These are phyloP conservation scores for Podarcis cretensis DNA, from an alignment of 2,113 vertebrate species.

Conservation along the genomic window DNA sequence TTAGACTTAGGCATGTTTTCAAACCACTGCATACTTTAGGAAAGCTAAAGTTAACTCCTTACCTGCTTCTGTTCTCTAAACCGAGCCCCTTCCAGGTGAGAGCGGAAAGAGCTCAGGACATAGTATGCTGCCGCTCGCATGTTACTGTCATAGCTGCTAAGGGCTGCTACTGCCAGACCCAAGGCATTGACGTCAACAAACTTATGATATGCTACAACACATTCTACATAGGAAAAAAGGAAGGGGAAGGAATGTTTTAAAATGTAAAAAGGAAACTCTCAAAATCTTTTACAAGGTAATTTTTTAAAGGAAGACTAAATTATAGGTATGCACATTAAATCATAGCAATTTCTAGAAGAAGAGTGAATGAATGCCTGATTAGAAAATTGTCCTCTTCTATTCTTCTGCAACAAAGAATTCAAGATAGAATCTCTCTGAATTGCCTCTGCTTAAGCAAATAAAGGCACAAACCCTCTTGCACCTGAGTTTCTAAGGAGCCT, in stretches of 20 bases:
- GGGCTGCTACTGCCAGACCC: constrained; percentile 83
- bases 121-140: constrained; percentile 86
- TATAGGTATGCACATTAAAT: not conserved
- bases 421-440: not conserved
- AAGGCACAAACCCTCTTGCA: not conserved
- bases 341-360: not conserved
- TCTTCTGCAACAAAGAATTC: not conserved
- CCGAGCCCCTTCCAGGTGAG: constrained; percentile 87
- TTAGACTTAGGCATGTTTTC: not conserved
- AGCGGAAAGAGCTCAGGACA: constrained; percentile 85
- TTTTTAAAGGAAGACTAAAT: not conserved
- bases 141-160: constrained; percentile 92
- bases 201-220: constrained; percentile 89
- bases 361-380: not conserved
- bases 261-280: not conserved
- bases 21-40: not conserved
- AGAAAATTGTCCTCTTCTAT: not conserved
- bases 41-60: not conserved
- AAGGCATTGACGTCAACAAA: constrained; percentile 90
- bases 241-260: not conserved
- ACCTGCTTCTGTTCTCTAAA: constrained; percentile 91
- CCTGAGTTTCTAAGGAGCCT: not conserved
- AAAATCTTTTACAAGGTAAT: not conserved
- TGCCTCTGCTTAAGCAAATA: not conserved
- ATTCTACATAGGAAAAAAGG: constrained; percentile 75